A percentile compares a stretch with the other conserved stretches of the same genome.
Conservation (phyloP, 1,140 invertebrate genomes). For the Cyrtorhinus lividipennis region DNA sequence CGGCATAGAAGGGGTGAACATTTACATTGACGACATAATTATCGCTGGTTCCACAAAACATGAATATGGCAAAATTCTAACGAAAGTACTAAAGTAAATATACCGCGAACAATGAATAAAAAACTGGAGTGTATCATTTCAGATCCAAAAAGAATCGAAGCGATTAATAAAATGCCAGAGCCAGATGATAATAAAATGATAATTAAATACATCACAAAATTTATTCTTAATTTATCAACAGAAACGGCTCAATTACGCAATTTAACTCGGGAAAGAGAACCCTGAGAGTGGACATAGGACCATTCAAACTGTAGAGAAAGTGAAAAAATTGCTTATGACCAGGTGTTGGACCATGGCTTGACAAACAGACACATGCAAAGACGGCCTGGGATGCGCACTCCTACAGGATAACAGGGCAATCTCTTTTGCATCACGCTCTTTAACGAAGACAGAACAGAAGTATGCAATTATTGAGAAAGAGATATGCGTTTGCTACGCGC, state of each 20-base stretch:
- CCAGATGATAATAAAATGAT: neutral
- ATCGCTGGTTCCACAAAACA: neutral
- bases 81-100: neutral
- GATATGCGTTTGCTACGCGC: neutral
- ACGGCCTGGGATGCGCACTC: neutral
- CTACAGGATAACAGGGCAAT: neutral
- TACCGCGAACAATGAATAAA: neutral
- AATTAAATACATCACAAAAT: too few relatives aligned
- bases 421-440: neutral
- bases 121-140: neutral
- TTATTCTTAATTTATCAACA: too few relatives aligned
- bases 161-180: neutral
- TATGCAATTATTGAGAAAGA: neutral
- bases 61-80: neutral
- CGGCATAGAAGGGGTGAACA: neutral
- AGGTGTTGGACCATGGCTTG: neutral
- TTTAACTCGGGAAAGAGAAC: too few relatives aligned
- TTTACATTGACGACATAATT: neutral
- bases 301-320: too few relatives aligned
- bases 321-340: too few relatives aligned
- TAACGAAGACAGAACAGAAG: neutral
- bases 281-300: too few relatives aligned
- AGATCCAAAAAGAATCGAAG: neutral
- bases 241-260: too few relatives aligned
- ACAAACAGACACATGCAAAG: neutral